These are phyloP conservation scores for Scolopax rusticola DNA, from an alignment of 2,797 vertebrate genomes.

Conservation along the genomic window DNA sequence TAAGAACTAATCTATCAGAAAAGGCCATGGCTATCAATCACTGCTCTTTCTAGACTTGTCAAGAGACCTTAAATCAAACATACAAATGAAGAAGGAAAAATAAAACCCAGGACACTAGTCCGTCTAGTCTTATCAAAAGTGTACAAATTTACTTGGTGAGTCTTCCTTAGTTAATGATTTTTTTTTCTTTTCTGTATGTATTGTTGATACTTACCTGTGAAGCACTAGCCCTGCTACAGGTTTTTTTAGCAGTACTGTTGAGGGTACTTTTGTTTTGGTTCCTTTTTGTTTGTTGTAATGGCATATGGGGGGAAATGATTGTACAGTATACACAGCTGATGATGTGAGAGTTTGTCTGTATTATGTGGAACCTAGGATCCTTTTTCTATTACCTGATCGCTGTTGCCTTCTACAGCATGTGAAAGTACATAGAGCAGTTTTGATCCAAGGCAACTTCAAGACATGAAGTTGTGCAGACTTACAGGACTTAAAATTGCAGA, in stretches of 20 bases:
- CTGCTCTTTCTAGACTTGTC: neutral
- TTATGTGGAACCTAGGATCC: fast-evolving
- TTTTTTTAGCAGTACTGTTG: neutral
- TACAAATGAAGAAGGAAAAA: neutral
- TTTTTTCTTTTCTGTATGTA: neutral
- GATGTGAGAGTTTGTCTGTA: neutral
- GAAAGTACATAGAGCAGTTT: neutral
- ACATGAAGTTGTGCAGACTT: neutral
- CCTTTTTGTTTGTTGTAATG: neutral
- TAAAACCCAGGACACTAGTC: fast-evolving
- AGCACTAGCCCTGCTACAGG: neutral
- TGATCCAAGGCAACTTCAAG: neutral
- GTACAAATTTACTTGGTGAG: neutral
- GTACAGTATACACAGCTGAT: neutral
- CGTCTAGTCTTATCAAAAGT: neutral
- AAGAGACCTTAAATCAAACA: neutral
- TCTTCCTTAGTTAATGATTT: neutral
- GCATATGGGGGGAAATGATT: neutral
- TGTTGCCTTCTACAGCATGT: neutral
- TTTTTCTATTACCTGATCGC: neutral
- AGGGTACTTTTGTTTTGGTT: neutral
- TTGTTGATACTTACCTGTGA: neutral
- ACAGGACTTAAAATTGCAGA: neutral
- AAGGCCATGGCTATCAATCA: neutral
- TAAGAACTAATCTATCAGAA: neutral